Evolutionary conservation across 2,113 vertebrate species (phyloP), one percentile per base, ranked within the genome.

Genomic region (Mesocricetus auratus): DNA sequence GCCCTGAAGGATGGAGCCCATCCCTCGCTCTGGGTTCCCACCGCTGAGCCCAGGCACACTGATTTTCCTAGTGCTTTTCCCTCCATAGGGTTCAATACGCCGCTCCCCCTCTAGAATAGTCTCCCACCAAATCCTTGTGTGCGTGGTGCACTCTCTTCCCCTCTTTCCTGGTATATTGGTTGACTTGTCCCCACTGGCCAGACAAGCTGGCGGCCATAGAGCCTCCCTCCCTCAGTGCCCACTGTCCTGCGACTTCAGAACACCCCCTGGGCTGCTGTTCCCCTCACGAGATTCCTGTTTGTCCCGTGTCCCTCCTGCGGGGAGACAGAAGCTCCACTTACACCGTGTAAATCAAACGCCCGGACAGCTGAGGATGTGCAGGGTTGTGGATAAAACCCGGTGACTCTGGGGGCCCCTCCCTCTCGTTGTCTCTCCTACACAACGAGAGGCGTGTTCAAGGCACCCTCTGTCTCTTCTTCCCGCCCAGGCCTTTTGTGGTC

Each of bases 121-220:
- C 24, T 79, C 19, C 33, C 47, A n/a, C n/a, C 39, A 29, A 74
- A 64, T 17, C 39, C 86, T 85, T 9, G 0, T 11, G 69, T 21
- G 1, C 0, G 0, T 8, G 22, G 13, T 45, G 33, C 45, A 29
- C n/a, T 50, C 33, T 31, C 19, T 47, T 39, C 62, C 17, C 68
- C 36, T 64, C 26, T n/a, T 13, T 56, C 56, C 22, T 82, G 24
- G 53, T 81, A 36, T 36, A 79, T 73, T 26, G 11, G 58, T 16
- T 29, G 31, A 56, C 9, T 26, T 26, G 26, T 85, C 29, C 53
- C 11, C 11, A 22, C 33, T 33, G 33, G 19, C 16, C 2, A 5
- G 62, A 10, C 22, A 17, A 31, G n/a, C 45, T 42, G 31, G 11
- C 53, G 24, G 12, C n/a, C 29, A 8, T 1, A 42, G n/a, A 83